A percentile compares a stretch with the other conserved stretches of the same genome.
phyloP scores from a whole-genome alignment of 2,113 vertebrate species.

The Peromyscus maniculatus region DNA sequence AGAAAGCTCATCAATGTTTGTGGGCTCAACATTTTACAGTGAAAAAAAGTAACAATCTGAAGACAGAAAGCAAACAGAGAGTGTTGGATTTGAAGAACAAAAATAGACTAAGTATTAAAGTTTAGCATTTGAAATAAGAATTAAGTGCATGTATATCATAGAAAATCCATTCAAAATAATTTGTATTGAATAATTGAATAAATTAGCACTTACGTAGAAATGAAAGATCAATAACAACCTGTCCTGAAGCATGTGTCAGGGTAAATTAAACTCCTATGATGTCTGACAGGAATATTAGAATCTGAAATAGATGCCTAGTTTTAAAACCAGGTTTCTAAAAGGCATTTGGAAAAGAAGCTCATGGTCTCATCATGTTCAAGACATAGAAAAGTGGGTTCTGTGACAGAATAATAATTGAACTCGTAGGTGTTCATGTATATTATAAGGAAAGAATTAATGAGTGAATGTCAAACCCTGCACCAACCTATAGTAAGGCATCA shows the following conservation, averaged over 20 bases:
- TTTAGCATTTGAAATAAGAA: background rate
- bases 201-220: background rate
- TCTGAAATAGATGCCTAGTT: background rate
- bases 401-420: conserved; percentile 41
- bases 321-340: conserved; percentile 16
- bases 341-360: background rate
- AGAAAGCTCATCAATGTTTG: background rate
- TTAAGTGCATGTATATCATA: background rate
- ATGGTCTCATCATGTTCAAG: background rate
- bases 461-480: conserved; percentile 24
- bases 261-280: background rate
- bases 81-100: background rate
- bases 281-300: conserved; percentile 15
- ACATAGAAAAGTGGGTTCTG: background rate
- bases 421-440: conserved; percentile 54
- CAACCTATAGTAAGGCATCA: background rate
- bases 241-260: background rate
- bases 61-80: background rate
- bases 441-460: conserved; percentile 35
- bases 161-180: conserved; percentile 14
- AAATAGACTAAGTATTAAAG: background rate
- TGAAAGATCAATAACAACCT: background rate
- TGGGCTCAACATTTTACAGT: background rate
- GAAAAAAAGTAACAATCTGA: background rate
- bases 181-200: background rate